phyloP scores from a whole-genome alignment of 1,140 invertebrate species.

The Cecropterus lyciades region DNA sequence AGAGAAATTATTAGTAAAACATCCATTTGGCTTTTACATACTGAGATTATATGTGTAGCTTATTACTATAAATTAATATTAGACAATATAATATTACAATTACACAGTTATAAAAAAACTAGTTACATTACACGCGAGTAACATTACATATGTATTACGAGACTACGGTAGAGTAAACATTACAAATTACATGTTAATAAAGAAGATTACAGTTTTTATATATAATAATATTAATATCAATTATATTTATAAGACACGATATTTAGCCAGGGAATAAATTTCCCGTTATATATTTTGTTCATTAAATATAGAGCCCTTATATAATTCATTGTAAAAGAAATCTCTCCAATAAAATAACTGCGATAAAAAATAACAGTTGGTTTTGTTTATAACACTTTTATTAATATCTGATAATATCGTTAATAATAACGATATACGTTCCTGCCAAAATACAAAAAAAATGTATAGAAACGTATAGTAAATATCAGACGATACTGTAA shows the following conservation, averaged over 20 bases:
- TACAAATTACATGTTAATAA: slow-evolving; percentile 16
- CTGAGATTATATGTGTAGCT: slow-evolving; percentile 21
- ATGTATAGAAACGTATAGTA: too few relatives aligned
- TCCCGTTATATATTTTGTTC: slow-evolving; percentile 7
- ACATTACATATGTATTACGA: neutral
- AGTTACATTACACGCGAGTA: slow-evolving; percentile 15
- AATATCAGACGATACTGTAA: too few relatives aligned
- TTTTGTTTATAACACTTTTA: too few relatives aligned
- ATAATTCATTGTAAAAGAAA: too few relatives aligned
- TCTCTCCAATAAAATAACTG: too few relatives aligned
- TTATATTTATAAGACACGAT: slow-evolving; percentile 32
- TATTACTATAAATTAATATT: slow-evolving; percentile 27
- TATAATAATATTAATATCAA: slow-evolving; percentile 15
- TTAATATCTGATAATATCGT: too few relatives aligned
- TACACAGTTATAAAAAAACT: slow-evolving; percentile 24
- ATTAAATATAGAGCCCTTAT: too few relatives aligned
- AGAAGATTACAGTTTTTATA: slow-evolving; percentile 15
- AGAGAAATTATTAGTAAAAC: slow-evolving; percentile 25
- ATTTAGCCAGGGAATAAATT: slow-evolving; percentile 24
- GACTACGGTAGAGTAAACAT: slow-evolving; percentile 22
- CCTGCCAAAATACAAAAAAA: too few relatives aligned
- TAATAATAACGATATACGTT: too few relatives aligned
- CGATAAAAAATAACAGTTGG: too few relatives aligned
- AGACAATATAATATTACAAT: slow-evolving; percentile 11
- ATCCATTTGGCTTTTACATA: slow-evolving; percentile 32